Evolutionary conservation across 2,113 vertebrate species (phyloP).

Genomic region (Plestiodon gilberti): DNA sequence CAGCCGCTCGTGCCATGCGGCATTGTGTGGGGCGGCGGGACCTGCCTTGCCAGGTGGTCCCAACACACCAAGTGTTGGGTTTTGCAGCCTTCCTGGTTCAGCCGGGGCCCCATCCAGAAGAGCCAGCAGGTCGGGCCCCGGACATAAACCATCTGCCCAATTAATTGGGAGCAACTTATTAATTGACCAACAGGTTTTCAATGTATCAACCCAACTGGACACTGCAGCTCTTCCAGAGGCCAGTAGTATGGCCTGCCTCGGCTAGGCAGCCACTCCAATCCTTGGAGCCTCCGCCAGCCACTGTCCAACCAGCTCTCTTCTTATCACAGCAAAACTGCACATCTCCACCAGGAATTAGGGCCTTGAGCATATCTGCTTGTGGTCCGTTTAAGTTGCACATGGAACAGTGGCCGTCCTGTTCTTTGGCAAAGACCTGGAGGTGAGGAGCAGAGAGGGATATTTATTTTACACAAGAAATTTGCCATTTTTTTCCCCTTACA

Average conservation of each 20-base stretch:
- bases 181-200: too few species aligned
- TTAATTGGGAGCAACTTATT: too few species aligned
- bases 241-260: background rate
- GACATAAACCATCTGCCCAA: too few species aligned
- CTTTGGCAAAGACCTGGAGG: background rate
- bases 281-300: background rate
- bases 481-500: background rate
- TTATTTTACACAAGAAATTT: background rate
- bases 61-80: too few species aligned
- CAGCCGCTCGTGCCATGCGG: too few species aligned
- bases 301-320: background rate
- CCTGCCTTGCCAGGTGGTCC: too few species aligned
- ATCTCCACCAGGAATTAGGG: background rate
- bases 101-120: too few species aligned
- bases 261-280: too few species aligned
- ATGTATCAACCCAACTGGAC: background rate
- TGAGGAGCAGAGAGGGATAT: background rate
- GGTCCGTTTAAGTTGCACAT: fast-evolving
- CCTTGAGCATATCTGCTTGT: background rate
- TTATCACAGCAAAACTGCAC: background rate
- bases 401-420: background rate
- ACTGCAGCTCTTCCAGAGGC: background rate
- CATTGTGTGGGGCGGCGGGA: too few species aligned
- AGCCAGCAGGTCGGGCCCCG: too few species aligned
- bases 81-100: too few species aligned